phyloP scores from a whole-genome alignment of 2,888 invertebrate genomes.

The Cryptops parisi region DNA sequence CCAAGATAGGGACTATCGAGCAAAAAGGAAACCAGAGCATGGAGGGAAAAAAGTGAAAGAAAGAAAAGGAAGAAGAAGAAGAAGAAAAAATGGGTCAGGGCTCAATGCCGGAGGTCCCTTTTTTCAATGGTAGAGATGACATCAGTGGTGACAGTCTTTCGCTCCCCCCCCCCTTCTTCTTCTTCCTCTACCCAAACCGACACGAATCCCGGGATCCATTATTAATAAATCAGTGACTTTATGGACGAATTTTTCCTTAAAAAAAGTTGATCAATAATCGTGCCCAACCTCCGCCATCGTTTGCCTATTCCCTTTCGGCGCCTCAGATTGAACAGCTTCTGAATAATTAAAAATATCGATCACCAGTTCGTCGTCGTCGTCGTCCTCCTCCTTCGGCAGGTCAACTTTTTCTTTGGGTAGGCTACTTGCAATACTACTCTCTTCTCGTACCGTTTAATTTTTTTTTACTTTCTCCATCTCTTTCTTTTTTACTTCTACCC shows the following conservation, averaged over 20 bases:
- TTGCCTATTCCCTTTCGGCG: neutral
- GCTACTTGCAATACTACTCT: too few relatives aligned
- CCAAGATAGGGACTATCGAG: too few relatives aligned
- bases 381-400: too few relatives aligned
- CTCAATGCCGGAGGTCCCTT: neutral
- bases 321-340: constrained; percentile 7
- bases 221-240: neutral
- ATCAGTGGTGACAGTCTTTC: neutral
- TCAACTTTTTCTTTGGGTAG: too few relatives aligned
- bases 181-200: neutral
- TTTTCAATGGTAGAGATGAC: neutral
- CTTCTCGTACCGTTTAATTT: too few relatives aligned
- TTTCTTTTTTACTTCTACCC: too few relatives aligned
- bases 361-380: too few relatives aligned
- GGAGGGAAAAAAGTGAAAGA: constrained; percentile 8
- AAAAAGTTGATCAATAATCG: constrained; percentile 1
- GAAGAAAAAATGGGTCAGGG: constrained; percentile 13
- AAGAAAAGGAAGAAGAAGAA: constrained; percentile 5
- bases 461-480: too few relatives aligned
- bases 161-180: neutral
- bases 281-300: neutral
- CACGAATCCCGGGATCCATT: neutral
- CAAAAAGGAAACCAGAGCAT: too few relatives aligned
- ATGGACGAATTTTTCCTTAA: neutral
- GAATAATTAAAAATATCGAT: constrained; percentile 14